These are phyloP conservation scores for Eristalis arbustorum DNA, from an alignment of 2,888 invertebrate species.

Conservation along the genomic window DNA sequence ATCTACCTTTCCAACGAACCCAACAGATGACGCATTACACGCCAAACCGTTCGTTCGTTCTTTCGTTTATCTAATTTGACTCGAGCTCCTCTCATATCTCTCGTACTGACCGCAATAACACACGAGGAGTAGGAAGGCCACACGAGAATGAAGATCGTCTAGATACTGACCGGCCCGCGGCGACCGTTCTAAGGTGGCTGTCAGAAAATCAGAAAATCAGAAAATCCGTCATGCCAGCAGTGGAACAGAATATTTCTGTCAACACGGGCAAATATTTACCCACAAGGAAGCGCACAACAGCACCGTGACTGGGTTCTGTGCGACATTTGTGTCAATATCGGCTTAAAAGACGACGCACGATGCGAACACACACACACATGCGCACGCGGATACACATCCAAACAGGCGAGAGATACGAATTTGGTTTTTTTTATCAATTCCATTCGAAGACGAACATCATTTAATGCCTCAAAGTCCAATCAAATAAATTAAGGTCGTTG, in stretches of 20 bases:
- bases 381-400: not conserved
- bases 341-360: not conserved
- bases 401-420: not conserved
- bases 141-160: not conserved
- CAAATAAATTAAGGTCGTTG: slow-evolving; percentile 46
- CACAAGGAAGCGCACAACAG: not conserved
- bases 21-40: not conserved
- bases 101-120: not conserved
- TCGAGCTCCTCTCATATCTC: slow-evolving; percentile 11
- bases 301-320: slow-evolving; percentile 8
- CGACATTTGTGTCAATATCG: slow-evolving; percentile 46
- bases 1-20: not conserved
- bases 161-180: too few species aligned
- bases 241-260: not conserved
- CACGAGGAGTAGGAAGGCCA: not conserved
- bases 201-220: not conserved
- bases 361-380: not conserved
- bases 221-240: not conserved
- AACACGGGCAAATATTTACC: slow-evolving; percentile 1
- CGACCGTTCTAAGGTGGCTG: not conserved
- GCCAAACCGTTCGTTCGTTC: not conserved
- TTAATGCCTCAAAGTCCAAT: slow-evolving; percentile 25
- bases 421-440: slow-evolving; percentile 21
- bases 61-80: slow-evolving; percentile 31
- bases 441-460: slow-evolving; percentile 4